Conservation (phyloP, 2,888 invertebrate genomes). For the Pseudeuparius sepicola region DNA sequence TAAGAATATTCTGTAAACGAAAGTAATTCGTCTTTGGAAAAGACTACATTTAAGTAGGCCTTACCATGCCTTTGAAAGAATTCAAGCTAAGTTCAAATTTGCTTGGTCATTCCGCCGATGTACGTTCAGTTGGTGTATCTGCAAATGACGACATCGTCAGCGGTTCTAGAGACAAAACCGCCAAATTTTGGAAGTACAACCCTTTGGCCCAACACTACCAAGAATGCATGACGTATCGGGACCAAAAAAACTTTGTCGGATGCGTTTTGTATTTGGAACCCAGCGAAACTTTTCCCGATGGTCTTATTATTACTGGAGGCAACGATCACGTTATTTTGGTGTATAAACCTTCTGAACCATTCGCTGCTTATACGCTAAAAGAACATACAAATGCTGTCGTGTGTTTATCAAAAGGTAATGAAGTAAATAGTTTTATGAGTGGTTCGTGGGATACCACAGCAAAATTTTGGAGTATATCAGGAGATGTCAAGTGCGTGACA, state of each 20-base stretch:
- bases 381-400: constrained; percentile 68
- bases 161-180: constrained; percentile 80
- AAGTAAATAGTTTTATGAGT: constrained; percentile 55
- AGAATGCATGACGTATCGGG: constrained; percentile 58
- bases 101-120: constrained; percentile 75
- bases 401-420: constrained; percentile 39
- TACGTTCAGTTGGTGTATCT: constrained; percentile 60
- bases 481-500: constrained; percentile 41
- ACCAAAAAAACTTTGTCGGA: constrained; percentile 80
- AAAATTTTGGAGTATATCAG: constrained; percentile 64
- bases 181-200: constrained; percentile 75
- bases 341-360: constrained; percentile 60
- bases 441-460: constrained; percentile 93
- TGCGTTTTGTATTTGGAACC: constrained; percentile 70
- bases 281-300: constrained; percentile 57
- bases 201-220: constrained; percentile 54
- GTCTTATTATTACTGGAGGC: constrained; percentile 78
- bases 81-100: constrained; percentile 75
- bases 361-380: constrained; percentile 57
- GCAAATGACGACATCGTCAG: constrained; percentile 69
- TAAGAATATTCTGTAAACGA: too few species aligned
- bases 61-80: constrained; percentile 28
- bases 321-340: constrained; percentile 78
- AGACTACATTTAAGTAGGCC: too few species aligned
- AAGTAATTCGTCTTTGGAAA: too few species aligned